Evolutionary conservation across 2,113 vertebrate species (phyloP).

Genomic region (Cochlearius cochlearius): DNA sequence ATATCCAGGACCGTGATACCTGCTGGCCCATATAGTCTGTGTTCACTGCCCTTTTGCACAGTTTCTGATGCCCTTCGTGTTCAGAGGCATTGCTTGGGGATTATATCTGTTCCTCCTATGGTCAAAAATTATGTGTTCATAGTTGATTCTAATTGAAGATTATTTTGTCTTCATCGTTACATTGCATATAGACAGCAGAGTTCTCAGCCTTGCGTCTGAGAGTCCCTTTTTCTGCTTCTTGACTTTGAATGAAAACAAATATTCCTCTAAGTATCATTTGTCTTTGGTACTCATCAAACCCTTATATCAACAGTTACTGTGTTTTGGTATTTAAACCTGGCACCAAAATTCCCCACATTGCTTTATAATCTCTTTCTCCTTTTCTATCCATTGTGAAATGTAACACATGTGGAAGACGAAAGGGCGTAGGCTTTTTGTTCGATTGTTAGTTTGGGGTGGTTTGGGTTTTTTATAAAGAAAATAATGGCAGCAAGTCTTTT

Average conservation of each 20-base stretch:
- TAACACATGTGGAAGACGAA: not conserved
- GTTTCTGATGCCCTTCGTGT: not conserved
- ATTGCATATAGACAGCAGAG: not conserved
- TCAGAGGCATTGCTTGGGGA: not conserved
- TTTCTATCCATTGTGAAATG: not conserved
- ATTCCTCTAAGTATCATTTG: not conserved
- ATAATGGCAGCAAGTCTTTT: not conserved
- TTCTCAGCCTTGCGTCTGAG: not conserved
- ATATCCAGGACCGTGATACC: not conserved
- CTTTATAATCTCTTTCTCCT: not conserved
- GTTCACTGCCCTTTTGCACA: not conserved
- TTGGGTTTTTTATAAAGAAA: not conserved
- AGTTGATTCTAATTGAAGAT: not conserved
- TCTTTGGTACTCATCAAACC: not conserved
- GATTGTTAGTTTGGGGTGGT: not conserved
- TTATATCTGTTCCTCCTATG: not conserved
- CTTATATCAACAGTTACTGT: not conserved
- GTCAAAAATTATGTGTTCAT: not conserved
- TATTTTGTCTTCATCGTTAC: not conserved
- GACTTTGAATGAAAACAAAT: not conserved
- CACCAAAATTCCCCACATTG: not conserved
- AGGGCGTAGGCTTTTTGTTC: not conserved
- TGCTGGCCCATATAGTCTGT: not conserved
- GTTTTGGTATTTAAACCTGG: not conserved
- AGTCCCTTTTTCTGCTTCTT: not conserved